A percentile compares a stretch with the other conserved stretches of the same genome.
Evolutionary conservation across 2,113 vertebrate species (phyloP).

Genomic region (Vicugna pacos): DNA sequence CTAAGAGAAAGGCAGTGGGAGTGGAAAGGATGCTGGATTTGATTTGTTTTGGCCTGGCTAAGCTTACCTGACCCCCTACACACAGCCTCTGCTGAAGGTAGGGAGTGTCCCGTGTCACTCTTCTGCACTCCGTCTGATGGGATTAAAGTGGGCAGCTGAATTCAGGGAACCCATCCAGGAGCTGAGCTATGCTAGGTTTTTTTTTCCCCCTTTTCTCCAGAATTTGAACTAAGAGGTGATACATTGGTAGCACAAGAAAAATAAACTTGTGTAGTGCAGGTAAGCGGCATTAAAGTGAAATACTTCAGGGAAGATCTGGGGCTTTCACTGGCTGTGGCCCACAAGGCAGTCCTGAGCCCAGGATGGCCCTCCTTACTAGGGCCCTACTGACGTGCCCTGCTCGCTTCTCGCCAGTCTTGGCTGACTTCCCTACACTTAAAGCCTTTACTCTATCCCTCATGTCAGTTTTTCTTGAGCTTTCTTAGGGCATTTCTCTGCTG

Average conservation of each 20-base stretch:
- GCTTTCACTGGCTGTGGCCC: background rate
- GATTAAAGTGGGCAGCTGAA: background rate
- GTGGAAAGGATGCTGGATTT: background rate
- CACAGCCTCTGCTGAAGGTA: background rate
- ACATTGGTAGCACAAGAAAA: background rate
- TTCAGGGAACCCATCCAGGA: background rate
- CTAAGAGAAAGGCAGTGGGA: background rate
- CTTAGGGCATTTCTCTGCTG: background rate
- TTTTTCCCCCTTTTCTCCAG: background rate
- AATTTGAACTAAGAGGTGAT: conserved; percentile 8
- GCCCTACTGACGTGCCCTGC: background rate
- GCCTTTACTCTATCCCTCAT: background rate
- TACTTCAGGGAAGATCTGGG: background rate
- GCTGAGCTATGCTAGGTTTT: background rate
- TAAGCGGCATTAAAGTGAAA: background rate
- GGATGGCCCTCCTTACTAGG: background rate
- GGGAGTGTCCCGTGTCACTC: background rate
- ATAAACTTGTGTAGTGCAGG: background rate
- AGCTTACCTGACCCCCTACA: background rate
- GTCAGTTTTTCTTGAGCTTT: background rate
- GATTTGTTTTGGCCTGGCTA: background rate
- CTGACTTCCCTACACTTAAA: background rate
- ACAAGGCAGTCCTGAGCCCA: background rate
- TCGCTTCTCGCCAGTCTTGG: background rate
- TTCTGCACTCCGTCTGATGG: background rate